Base-by-base conservation (phyloP, 2,797 vertebrate genomes). In the Petrocephalus sullivani region DNA sequence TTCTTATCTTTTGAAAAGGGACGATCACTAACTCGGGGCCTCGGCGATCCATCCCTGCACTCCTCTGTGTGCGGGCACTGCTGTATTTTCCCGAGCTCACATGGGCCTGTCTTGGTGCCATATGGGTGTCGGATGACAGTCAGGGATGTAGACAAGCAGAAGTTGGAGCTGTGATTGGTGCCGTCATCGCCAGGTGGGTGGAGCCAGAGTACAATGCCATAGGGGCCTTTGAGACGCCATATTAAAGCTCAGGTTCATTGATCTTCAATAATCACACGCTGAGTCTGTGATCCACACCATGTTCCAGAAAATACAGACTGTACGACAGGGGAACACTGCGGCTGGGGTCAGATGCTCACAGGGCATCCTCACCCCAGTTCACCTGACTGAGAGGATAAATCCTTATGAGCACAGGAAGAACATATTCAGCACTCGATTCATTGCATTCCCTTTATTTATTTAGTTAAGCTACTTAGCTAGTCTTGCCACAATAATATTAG, bases 21-120 rank as follows among this genome's bases (percentile, higher is more conserved):
- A 99, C 98, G 6, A 99, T 99, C 71, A 97, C 97, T 46, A 99
- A 99, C 92, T 95, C 97, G 0, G 97, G 97, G 0, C 97, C 97
- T 0, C 96, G 98, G 71, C 98, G 98, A 91, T 97, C 97, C 12
- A 96, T 99, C 94, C 94, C 97, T 0, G 96, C 94, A 0, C 94
- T 99, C 90, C 96, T 99, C 21, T 99, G 99, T 88, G 56, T 97
- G 87, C 97, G 98, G 0, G 95, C 97, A 0, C 67, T 97, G 0
- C 97, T 99, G 4, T 99, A 96, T 88, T 0, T 98, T 33, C 98
- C 98, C 0, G 98, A 99, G 92, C 92, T 98, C 71, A 91, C 97
- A 83, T 99, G 98, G 98, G 98, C 98, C 14, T 93, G 97, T 51
- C 89, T 99, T n/a, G 98, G 98, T 71, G 95, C 97, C 0, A 88